Conservation (phyloP, 2,888 invertebrate species). For the Stenodema calcarata region DNA sequence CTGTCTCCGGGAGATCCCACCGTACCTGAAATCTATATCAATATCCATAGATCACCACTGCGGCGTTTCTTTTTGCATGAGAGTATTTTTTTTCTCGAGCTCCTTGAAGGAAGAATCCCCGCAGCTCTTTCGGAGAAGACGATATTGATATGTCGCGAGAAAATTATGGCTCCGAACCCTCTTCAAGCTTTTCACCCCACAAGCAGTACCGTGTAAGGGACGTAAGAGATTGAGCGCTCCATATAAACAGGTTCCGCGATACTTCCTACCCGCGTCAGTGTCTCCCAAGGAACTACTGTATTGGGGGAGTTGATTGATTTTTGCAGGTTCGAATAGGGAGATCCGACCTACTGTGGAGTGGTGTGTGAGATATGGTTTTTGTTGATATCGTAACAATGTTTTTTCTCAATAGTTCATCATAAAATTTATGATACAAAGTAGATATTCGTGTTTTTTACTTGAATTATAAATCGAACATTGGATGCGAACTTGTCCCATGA, state of each 20-base stretch:
- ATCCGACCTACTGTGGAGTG: no score
- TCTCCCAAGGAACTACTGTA: not conserved
- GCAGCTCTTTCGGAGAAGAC: not conserved
- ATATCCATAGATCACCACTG: slow-evolving; percentile 22
- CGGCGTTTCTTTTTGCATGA: not conserved
- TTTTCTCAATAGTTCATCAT: no score
- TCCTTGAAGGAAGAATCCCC: not conserved
- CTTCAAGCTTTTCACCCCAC: not conserved
- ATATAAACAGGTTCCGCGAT: not conserved
- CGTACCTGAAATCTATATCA: not conserved
- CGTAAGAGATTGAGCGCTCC: not conserved
- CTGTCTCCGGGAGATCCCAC: not conserved
- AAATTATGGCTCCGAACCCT: not conserved
- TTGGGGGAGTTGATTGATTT: not conserved
- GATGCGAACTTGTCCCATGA: no score
- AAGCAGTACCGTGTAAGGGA: not conserved
- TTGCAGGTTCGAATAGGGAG: not conserved
- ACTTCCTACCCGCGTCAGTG: not conserved
- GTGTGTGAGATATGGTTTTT: no score
- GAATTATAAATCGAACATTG: no score
- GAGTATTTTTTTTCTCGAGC: not conserved
- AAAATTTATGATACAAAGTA: no score
- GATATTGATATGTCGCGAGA: not conserved
- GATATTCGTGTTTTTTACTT: no score
- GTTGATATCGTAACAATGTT: no score